These are phyloP conservation scores for Liodrosophila aerea DNA, from an alignment of 2,888 invertebrate genomes.

Conservation along the genomic window DNA sequence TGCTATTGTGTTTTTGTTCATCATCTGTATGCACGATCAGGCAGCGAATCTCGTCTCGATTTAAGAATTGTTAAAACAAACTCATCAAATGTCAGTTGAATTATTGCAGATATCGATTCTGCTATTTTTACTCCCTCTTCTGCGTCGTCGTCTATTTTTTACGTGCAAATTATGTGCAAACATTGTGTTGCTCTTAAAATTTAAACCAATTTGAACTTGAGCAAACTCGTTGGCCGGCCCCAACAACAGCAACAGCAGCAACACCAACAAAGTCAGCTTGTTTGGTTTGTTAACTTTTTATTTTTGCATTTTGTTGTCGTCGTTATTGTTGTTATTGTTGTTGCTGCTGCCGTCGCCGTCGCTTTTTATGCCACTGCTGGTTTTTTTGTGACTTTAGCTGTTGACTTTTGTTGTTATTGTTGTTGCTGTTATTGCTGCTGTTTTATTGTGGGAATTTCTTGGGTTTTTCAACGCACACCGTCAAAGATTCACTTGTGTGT, in stretches of 20 bases:
- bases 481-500: constrained; percentile 13
- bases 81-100: constrained; percentile 52
- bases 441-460: constrained; percentile 83
- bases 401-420: constrained; percentile 34
- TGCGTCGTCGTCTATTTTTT: too few species aligned
- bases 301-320: constrained; percentile 32
- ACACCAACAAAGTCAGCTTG: constrained; percentile 30
- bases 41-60: constrained; percentile 16
- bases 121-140: constrained; percentile 5
- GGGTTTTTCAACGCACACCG: constrained; percentile 82
- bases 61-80: constrained; percentile 28
- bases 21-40: constrained; percentile 43
- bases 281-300: constrained; percentile 67
- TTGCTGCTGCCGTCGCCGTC: constrained; percentile 33
- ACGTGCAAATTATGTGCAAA: constrained; percentile 48
- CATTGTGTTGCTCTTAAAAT: constrained; percentile 48
- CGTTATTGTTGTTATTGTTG: constrained; percentile 32
- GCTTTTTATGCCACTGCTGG: constrained; percentile 61
- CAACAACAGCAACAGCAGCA: too few species aligned
- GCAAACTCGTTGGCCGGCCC: constrained; percentile 65
- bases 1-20: constrained; percentile 19
- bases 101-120: constrained; percentile 38
- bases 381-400: constrained; percentile 52
- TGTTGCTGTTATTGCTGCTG: constrained; percentile 68
- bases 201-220: constrained; percentile 70